Conservation (phyloP, 2,888 invertebrate genomes). For the Drosophila parthenogenetica region DNA sequence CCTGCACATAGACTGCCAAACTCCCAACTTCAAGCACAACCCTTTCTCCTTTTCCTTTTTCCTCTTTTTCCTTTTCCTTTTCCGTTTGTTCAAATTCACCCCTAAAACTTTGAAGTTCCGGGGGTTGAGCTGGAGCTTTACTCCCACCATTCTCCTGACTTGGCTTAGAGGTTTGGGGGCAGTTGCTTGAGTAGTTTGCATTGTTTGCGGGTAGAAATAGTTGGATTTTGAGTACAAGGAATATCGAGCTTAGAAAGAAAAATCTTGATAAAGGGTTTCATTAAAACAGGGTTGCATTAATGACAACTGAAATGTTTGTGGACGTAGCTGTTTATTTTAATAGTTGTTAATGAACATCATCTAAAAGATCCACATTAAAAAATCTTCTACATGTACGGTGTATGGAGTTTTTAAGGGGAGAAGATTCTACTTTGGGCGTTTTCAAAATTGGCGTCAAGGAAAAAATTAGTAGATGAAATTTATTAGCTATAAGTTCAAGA, state of each 20-base stretch:
- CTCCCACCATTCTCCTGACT: background rate
- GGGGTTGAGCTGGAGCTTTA: conserved; percentile 36
- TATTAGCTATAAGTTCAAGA: too few relatives aligned
- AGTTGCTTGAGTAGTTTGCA: conserved; percentile 50
- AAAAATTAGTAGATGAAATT: too few relatives aligned
- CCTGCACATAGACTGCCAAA: conserved; percentile 45
- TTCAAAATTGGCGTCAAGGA: too few relatives aligned
- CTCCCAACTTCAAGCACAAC: conserved; percentile 23
- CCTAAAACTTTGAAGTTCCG: conserved; percentile 40
- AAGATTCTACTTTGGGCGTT: too few relatives aligned
- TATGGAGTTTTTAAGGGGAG: too few relatives aligned
- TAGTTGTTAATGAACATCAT: too few relatives aligned
- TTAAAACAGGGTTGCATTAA: conserved; percentile 7
- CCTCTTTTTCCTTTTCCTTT: background rate
- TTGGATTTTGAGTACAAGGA: conserved; percentile 11
- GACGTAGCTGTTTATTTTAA: background rate
- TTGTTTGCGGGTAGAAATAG: conserved; percentile 26
- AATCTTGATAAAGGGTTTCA: conserved; percentile 12
- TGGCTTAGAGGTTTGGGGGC: conserved; percentile 21
- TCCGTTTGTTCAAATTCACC: conserved; percentile 63
- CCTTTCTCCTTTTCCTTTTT: conserved; percentile 6
- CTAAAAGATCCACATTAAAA: too few relatives aligned
- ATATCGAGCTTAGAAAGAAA: conserved; percentile 24
- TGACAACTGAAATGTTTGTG: background rate
- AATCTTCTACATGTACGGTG: too few relatives aligned